Base-by-base conservation (phyloP, 1,140 invertebrate genomes). In the Drosophila neocordata region DNA sequence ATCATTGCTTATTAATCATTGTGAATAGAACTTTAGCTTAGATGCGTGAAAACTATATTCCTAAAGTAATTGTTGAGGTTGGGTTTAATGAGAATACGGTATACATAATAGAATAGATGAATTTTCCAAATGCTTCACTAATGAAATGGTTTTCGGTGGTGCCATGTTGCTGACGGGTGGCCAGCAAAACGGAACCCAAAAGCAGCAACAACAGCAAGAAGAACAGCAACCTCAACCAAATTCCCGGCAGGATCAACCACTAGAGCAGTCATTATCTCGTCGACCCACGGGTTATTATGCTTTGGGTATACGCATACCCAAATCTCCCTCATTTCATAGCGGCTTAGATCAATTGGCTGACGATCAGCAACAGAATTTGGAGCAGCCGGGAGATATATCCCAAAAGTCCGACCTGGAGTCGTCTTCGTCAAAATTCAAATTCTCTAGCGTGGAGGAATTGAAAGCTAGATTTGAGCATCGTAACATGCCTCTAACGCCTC, bases 321-420 rank as follows among this genome's bases (percentile, higher is more conserved):
- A 96, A 92, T 96, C 95, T 73, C 96, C 96, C 35, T 96, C 96
- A 84, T 96, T 96, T 91, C 96, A 96, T 89, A 96, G 95, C 91
- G 95, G 95, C 31, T 92, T 96, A 65, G 96, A 96, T 87, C 93
- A 95, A 75, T 95, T 95, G 77, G 95, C 95, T 44, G 93, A 93
- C 75, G 92, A 93, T 58, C 77, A 80, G 53, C 72, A 78, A 18
- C 41, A 65, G 27, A 38, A 66, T 3, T 20, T 18, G 44, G 41
- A 20, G 22, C 53, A 66, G 12, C 55, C 57, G 20, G 38, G 55
- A 31, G 66, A 73, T 62, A 75, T 51, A 53, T 20, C 15, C 4
- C 15, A 48, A 48, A 20, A 11, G 15, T 48, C 41, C 15, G 18
- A 48, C 0, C 41, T 48, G 41, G 41, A 48, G 15, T 48, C 41